Evolutionary conservation across 1,140 invertebrate species (phyloP), one percentile per base, ranked within the genome.

Genomic region (Zaprionus africanus): DNA sequence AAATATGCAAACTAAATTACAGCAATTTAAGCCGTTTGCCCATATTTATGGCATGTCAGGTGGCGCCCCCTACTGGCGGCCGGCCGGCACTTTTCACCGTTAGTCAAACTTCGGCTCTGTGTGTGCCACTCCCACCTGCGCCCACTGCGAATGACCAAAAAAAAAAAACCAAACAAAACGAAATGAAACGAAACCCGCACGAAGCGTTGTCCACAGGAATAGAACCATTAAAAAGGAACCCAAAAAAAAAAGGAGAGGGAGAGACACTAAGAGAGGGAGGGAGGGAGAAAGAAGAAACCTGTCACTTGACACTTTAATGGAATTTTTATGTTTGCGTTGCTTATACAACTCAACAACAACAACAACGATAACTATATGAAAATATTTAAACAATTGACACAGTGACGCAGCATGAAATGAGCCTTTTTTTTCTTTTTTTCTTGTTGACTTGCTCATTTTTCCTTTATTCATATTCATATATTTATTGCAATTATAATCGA

Each of bases 291-390:
- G 19, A 5, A 66, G 63, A 62, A 66, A 79, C 76, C 49, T 75
- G 79, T 81, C 74, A 87, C 71, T 87, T 87, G 80, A 78, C 75
- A 83, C 82, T 87, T 87, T 88, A 87, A 87, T 87, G 81, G 81
- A 81, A 88, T 79, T 88, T 81, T 62, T 79, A 81, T 87, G 84
- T 81, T 82, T 70, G 17, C 19, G 38, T 38, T 34, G 56, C n/a
- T 43, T 36, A 41, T 38, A 26, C 62, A 56, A 53, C 46, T 46
- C n/a, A 43, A 36, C 15, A 51, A 67, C 6, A 58, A 54, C 38
- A 68, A 22, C 15, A 28, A 78, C 28, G 63, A 69, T 31, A 66
- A 41, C 1, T 62, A 26, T 26, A 41, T 41, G 19, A 56, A 28
- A 64, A 56, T 56, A 56, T 51, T 22, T 51, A 51, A 41, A 56